Base-by-base conservation (phyloP, 1,140 invertebrate genomes). In the Homarus americanus region DNA sequence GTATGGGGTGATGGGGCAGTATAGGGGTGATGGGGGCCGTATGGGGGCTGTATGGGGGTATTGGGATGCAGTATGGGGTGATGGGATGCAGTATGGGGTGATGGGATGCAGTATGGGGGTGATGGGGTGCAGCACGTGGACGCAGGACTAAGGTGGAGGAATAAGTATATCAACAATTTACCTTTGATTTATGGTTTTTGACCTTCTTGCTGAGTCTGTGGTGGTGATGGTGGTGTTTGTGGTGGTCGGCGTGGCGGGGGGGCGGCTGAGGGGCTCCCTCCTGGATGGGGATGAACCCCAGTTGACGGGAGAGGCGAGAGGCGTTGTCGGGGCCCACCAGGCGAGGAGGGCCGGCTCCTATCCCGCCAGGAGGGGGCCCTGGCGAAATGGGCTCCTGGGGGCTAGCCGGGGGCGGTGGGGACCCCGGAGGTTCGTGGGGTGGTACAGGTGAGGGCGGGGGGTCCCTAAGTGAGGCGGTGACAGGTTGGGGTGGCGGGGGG, bases 201-300 rank as follows among this genome's bases (percentile, higher is more conserved):
- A 89, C 91, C 80, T 92, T 91, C 83, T 90, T 92, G 89, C 92
- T 92, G 69, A 91, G 87, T 69, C 88, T 92, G n/a, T 82, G 89
- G 17, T 83, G 89, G 53, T 92, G 88, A 41, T 91, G 92, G 40
- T 87, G 88, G 66, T 91, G 84, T 10, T 82, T 49, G 40, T 38
- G 49, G 49, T 72, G 80, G 32, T 49, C 24, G n/a, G n/a, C 49
- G 15, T 40, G 53, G 58, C 28, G 58, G 12, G 28, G 78, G 20
- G 80, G 91, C 24, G 87, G 91, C 78, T 91, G 88, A 5, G 87
- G 78, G 38, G 87, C 91, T n/a, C 87, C 87, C 58, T 92, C 89
- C 79, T 88, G 92, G 40, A 92, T 92, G 17, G 92, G 92, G 41
- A 91, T 92, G 53, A 92, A 92, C 0, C 92, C 92, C 24, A 92